Conservation (phyloP, 2,888 invertebrate genomes). For the Nebria brevicollis region DNA sequence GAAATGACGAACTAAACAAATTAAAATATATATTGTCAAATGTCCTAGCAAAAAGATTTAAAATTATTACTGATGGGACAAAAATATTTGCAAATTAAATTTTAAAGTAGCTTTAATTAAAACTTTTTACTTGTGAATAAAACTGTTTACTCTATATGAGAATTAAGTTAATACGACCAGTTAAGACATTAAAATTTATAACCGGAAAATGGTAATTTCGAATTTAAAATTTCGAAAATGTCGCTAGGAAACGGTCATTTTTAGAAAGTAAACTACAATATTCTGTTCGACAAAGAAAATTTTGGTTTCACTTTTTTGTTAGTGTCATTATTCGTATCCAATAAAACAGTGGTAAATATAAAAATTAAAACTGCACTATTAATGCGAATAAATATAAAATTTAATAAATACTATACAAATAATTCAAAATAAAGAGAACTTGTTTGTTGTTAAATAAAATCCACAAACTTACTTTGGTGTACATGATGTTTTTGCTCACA, state of each 20-base stretch:
- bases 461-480: slow-evolving; percentile 37
- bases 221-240: slow-evolving; percentile 1
- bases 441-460: not conserved
- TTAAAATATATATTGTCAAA: not conserved
- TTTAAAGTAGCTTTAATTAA: no score
- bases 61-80: no score
- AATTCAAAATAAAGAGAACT: not conserved
- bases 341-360: not conserved
- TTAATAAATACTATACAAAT: no score
- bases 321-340: not conserved
- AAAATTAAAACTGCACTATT: no score
- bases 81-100: no score
- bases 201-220: not conserved
- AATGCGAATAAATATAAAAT: no score
- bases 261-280: not conserved
- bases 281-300: not conserved
- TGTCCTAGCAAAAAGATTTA: not conserved
- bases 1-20: slow-evolving; percentile 24
- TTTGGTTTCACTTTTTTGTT: not conserved
- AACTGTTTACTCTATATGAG: not conserved
- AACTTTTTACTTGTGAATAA: no score
- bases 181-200: not conserved
- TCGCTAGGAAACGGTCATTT: not conserved
- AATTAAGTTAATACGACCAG: not conserved
- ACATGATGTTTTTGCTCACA: slow-evolving; percentile 33